A percentile compares a stretch with the other conserved stretches of the same genome.
These are phyloP conservation scores for Emberiza fucata DNA, from an alignment of 2,113 vertebrate genomes.

Conservation along the genomic window DNA sequence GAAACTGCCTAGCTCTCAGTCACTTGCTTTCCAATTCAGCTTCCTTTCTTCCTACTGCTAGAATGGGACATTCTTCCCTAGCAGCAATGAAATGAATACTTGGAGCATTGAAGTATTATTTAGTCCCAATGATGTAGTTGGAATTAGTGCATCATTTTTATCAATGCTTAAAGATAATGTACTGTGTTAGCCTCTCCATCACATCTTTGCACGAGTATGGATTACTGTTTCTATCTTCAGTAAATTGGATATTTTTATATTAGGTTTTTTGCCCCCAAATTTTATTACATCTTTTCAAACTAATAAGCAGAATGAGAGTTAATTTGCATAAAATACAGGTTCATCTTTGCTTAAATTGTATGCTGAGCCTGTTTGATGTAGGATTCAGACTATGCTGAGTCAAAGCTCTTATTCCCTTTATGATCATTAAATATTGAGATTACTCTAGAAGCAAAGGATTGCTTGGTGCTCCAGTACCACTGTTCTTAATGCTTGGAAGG, in stretches of 20 bases:
- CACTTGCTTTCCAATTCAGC: neutral
- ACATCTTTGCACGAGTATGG: neutral
- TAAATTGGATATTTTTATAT: neutral
- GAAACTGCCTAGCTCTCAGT: neutral
- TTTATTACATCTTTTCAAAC: neutral
- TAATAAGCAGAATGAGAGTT: neutral
- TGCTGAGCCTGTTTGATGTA: neutral
- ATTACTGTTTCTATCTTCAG: neutral
- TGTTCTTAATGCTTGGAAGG: neutral
- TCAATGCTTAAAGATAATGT: neutral
- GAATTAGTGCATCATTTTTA: neutral
- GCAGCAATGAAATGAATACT: neutral
- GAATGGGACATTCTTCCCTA: neutral
- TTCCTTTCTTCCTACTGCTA: neutral
- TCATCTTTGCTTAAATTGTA: neutral
- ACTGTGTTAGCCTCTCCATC: neutral
- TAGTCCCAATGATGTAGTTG: neutral
- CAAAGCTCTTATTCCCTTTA: neutral
- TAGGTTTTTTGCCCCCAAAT: rapidly evolving
- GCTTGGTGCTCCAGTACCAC: neutral
- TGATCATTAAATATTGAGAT: neutral
- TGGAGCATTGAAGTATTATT: neutral
- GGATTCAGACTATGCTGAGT: neutral
- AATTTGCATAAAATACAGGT: neutral
- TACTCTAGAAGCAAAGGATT: neutral